phyloP scores from a whole-genome alignment of 2,888 invertebrate genomes.

The Hermodice carunculata region DNA sequence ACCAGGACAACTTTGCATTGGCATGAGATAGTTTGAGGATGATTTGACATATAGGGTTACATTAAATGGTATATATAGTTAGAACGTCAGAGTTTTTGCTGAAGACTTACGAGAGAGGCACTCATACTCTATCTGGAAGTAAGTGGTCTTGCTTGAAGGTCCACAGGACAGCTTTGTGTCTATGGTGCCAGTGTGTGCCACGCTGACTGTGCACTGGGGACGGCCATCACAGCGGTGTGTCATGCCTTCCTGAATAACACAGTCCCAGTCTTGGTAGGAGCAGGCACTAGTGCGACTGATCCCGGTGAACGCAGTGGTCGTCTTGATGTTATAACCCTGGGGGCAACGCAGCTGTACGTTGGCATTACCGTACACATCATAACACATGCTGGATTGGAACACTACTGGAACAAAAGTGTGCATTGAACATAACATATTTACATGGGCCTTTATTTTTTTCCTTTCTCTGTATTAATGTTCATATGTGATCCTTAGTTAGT shows the following conservation, averaged over 20 bases:
- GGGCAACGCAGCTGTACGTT: slow-evolving; percentile 10
- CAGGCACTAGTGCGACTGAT: slow-evolving; percentile 7
- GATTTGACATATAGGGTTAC: no score
- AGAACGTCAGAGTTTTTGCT: no score
- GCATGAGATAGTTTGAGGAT: no score
- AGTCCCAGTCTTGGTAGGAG: slow-evolving; percentile 20
- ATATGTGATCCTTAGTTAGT: no score
- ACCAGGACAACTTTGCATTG: no score
- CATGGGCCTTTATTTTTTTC: no score
- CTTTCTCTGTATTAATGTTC: no score
- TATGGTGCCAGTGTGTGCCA: not conserved
- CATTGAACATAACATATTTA: no score
- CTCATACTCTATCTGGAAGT: slow-evolving; percentile 21
- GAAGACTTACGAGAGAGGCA: slow-evolving; percentile 4
- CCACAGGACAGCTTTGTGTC: slow-evolving; percentile 1
- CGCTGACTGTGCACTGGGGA: slow-evolving; percentile 6
- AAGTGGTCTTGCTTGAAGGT: not conserved
- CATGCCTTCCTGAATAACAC: slow-evolving; percentile 11
- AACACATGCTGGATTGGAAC: slow-evolving; percentile 17
- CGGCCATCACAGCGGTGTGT: slow-evolving; percentile 6
- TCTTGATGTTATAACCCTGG: slow-evolving; percentile 1
- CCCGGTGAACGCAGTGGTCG: slow-evolving; percentile 16
- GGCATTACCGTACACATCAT: slow-evolving; percentile 8
- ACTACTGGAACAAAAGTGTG: not conserved
- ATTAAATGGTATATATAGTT: no score